Evolutionary conservation across 2,797 vertebrate genomes (phyloP).

Genomic region (Synaphobranchus kaupii): DNA sequence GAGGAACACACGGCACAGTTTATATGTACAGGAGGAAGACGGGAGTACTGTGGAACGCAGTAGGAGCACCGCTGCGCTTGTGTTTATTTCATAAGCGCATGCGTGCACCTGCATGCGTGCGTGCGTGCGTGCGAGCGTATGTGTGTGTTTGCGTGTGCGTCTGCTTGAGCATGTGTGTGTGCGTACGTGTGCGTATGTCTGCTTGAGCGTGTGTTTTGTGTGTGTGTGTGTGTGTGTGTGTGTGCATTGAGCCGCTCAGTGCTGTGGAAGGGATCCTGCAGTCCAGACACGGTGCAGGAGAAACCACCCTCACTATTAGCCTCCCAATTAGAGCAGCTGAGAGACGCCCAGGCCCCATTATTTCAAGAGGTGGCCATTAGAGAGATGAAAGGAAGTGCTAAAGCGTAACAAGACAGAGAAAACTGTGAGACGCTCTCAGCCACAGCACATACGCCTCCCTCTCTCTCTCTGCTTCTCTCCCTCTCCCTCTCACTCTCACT

Average conservation of each 20-base stretch:
- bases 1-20: neutral
- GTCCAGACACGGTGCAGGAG: neutral
- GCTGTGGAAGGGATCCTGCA: neutral
- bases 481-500: neutral
- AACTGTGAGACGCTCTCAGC: neutral
- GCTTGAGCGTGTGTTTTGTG: neutral
- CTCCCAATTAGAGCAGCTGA: slow-evolving; percentile 20
- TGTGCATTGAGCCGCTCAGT: neutral
- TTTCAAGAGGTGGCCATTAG: neutral
- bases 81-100: neutral
- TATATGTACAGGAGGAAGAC: neutral
- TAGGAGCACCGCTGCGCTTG: neutral
- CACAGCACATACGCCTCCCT: neutral
- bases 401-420: neutral
- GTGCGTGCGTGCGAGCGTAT: neutral
- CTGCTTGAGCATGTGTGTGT: neutral
- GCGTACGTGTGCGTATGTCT: neutral
- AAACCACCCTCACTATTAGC: slow-evolving; percentile 6
- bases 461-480: neutral
- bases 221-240: too few species aligned
- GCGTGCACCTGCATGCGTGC: neutral
- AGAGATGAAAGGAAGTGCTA: slow-evolving; percentile 16
- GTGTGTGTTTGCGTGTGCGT: neutral
- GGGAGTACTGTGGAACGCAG: neutral
- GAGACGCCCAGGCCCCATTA: neutral